phyloP scores from a whole-genome alignment of 37 sponge, comb jelly and placozoan species.

The Amphimedon queenslandica region DNA sequence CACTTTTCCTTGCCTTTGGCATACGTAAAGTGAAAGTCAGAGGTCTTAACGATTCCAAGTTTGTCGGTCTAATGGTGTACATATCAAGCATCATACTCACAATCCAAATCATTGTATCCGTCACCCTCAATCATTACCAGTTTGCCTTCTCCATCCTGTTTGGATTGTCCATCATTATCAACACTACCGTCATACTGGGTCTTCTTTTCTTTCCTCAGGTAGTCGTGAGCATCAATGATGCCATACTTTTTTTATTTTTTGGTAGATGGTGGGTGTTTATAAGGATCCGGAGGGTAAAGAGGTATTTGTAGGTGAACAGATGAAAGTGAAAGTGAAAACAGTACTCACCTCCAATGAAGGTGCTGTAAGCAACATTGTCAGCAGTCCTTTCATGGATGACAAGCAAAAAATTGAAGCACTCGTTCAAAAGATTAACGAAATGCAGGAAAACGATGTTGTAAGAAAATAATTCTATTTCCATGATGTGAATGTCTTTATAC shows the following conservation, averaged over 20 bases:
- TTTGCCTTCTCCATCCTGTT: constrained; percentile 1
- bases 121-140: neutral
- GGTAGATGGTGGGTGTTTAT: constrained; percentile 16
- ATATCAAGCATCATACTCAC: constrained; percentile 8
- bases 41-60: constrained; percentile 25
- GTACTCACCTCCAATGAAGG: neutral
- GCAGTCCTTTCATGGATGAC: neutral
- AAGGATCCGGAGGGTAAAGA: constrained; percentile 21
- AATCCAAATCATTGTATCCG: neutral
- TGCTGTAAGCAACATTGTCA: neutral
- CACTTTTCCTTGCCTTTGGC: constrained; percentile 21
- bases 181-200: constrained; percentile 7
- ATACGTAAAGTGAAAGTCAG: constrained; percentile 23
- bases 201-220: constrained; percentile 29
- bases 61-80: constrained; percentile 18
- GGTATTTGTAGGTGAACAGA: neutral
- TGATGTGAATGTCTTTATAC: too few species aligned
- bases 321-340: neutral
- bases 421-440: neutral
- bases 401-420: neutral
- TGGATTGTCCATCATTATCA: neutral
- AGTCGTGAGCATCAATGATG: neutral
- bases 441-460: neutral
- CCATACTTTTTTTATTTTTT: neutral
- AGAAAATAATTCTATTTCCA: too few species aligned